These are phyloP conservation scores for Microcebus griseorufus DNA, from an alignment of 2,113 vertebrate genomes.

Conservation along the genomic window DNA sequence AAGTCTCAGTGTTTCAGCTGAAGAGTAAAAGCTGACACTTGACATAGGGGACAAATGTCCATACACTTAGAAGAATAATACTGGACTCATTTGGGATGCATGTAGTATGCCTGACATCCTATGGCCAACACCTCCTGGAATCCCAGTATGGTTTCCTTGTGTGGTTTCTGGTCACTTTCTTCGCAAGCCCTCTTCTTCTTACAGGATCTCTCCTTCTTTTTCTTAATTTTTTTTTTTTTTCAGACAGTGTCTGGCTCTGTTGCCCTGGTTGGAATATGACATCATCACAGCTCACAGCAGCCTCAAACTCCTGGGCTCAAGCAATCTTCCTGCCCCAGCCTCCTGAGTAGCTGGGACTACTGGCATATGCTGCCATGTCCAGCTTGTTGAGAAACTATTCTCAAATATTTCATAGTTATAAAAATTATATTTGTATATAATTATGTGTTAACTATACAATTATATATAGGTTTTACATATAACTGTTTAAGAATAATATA, in stretches of 20 bases:
- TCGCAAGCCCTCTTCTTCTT: not conserved
- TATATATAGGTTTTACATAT: not conserved
- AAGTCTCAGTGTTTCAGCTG: not conserved
- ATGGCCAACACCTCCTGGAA: not conserved
- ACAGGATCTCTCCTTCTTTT: not conserved
- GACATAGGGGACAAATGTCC: not conserved
- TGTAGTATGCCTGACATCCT: rapidly evolving
- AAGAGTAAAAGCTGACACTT: not conserved
- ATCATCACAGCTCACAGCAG: not conserved
- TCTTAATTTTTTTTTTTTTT: no score
- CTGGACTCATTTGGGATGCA: not conserved
- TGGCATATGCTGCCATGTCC: not conserved
- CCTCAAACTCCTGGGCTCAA: not conserved
- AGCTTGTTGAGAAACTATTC: not conserved
- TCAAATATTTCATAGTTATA: not conserved
- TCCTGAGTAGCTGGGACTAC: not conserved
- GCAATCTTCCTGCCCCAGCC: not conserved
- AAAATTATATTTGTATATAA: not conserved
- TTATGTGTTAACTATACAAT: not conserved
- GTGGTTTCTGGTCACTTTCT: not conserved
- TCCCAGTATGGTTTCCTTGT: not conserved
- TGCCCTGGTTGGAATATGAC: not conserved
- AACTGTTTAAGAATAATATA: not conserved
- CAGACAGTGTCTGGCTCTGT: no score
- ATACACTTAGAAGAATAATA: not conserved